A percentile compares a stretch with the other conserved stretches of the same genome.
Evolutionary conservation across 2,113 vertebrate genomes (phyloP).

Genomic region (Indri indri): DNA sequence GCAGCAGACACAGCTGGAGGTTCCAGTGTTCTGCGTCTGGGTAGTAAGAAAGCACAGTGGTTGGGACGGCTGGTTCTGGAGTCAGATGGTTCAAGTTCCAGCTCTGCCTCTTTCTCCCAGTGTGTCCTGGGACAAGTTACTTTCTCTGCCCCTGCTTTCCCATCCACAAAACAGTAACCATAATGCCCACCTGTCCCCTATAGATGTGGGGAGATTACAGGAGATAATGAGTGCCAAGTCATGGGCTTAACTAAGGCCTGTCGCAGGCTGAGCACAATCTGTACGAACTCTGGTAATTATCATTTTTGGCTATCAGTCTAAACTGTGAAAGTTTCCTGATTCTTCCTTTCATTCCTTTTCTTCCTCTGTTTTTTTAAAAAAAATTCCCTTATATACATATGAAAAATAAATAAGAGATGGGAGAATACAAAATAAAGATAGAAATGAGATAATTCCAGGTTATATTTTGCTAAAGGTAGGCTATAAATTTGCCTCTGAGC

Average conservation of each 20-base stretch:
- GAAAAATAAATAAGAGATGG: neutral
- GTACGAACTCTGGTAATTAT: neutral
- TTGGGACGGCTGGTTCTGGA: neutral
- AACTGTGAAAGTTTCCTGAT: neutral
- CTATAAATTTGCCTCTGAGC: neutral
- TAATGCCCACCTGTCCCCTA: neutral
- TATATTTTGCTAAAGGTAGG: neutral
- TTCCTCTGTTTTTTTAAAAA: neutral
- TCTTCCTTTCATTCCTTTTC: neutral
- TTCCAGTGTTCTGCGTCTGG: neutral
- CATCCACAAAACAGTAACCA: neutral
- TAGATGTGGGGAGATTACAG: neutral
- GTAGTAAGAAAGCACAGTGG: neutral
- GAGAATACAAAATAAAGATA: constrained; percentile 2
- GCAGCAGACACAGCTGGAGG: neutral
- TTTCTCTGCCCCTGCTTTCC: neutral
- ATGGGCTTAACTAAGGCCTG: neutral
- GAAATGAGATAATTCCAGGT: neutral
- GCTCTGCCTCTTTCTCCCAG: neutral
- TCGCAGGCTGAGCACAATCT: neutral
- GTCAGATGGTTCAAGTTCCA: neutral
- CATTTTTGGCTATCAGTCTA: neutral
- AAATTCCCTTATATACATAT: neutral
- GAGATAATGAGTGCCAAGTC: neutral
- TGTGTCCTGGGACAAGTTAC: neutral